phyloP scores from a whole-genome alignment of 2,113 vertebrate genomes.

The Axis porcinus region DNA sequence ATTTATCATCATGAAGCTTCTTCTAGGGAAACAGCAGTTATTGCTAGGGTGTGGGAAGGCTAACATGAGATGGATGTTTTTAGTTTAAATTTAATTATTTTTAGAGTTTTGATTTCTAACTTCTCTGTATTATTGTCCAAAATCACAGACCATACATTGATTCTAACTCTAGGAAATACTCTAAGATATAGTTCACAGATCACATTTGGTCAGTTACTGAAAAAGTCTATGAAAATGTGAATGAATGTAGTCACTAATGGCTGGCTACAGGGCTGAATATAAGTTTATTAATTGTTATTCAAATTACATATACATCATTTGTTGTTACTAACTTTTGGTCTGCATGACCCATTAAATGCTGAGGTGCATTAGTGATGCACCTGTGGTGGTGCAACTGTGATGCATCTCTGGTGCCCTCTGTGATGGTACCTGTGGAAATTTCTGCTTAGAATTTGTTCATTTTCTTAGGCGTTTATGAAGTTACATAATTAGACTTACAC shows the following conservation, averaged over 20 bases:
- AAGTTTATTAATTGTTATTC: neutral
- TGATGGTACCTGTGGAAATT: neutral
- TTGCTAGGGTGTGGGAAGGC: neutral
- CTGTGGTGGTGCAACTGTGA: neutral
- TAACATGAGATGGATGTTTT: neutral
- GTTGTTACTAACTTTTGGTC: neutral
- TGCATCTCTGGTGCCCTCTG: neutral
- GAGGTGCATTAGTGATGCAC: neutral
- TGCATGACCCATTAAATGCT: neutral
- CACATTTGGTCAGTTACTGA: neutral
- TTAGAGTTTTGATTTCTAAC: neutral
- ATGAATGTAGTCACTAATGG: neutral
- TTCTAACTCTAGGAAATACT: neutral
- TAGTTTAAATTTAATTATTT: neutral
- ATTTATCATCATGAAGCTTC: neutral
- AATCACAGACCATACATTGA: neutral
- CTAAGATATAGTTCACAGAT: neutral
- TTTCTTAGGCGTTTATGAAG: neutral
- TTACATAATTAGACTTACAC: neutral
- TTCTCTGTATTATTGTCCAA: neutral
- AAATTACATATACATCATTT: neutral
- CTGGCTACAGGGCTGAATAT: neutral
- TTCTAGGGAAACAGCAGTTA: neutral
- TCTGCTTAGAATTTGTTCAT: neutral
- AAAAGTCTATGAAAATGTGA: neutral